Evolutionary conservation across 1,140 invertebrate genomes (phyloP), one percentile per base, ranked within the genome.

Genomic region (Hydropsyche tenuis): DNA sequence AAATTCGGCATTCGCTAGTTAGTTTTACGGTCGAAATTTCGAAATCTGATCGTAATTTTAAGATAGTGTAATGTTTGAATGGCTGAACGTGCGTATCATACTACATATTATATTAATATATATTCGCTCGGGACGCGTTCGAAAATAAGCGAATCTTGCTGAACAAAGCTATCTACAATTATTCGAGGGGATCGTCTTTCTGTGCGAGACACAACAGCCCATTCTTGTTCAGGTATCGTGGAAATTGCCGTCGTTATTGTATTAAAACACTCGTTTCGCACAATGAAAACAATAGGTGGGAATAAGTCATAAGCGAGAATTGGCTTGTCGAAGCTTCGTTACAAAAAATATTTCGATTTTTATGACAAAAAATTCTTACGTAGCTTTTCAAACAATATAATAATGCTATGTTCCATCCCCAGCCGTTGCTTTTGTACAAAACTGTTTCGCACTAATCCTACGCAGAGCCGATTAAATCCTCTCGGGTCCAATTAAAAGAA

Each of bases 401-500:
- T n/a, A n/a, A n/a, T n/a, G n/a, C n/a, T n/a, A n/a, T n/a, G n/a
- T 4, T 3, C 30, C 3, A 37, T 37, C 9, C 30, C 3, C 30
- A 37, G 30, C 9, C 30, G 30, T 37, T 37, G 3, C 30, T 63
- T 27, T 63, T 11, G 60, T 11, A 37, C 23, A 23, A 63, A 43
- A 46, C 20, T 30, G 23, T 25, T 27, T 12, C 25, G 30, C 53
- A 51, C 63, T 46, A 53, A 53, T 53, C 48, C 20, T 16, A 43
- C 42, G 48, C 63, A 27, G 45, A 68, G 22, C 62, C 56, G 25
- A 42, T 48, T 66, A 56, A 68, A 73, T 66, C 72, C 64, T 25
- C 20, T 12, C 62, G 16, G 60, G 60, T 30, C 46, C 63, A 74
- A 74, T 72, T 63, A 75, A 75, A 75, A 75, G 73, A 75, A 75